Percentiles rank a stretch among this genome's conserved stretches.
Conservation (phyloP, 2,113 vertebrate genomes). For the Poeciliopsis turrubarensis region DNA sequence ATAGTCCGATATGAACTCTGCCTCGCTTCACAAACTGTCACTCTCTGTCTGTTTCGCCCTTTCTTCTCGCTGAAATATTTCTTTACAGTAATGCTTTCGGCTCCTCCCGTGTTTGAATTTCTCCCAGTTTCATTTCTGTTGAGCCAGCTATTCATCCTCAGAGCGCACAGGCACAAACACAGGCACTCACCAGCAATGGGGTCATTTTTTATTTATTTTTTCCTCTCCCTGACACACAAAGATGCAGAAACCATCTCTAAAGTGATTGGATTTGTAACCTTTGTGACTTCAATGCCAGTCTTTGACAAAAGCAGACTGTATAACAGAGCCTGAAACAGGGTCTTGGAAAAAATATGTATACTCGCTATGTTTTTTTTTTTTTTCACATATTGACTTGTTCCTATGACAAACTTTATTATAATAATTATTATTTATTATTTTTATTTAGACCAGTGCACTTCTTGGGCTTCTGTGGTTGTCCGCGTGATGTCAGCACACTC, state of each 20-base stretch:
- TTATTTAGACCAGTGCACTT: too few relatives aligned
- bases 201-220: slow-evolving; percentile 29
- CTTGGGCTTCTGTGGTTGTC: too few relatives aligned
- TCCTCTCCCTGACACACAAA: slow-evolving; percentile 15
- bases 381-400: too few relatives aligned
- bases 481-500: too few relatives aligned
- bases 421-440: too few relatives aligned
- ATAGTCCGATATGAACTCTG: slow-evolving; percentile 18
- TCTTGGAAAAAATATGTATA: too few relatives aligned
- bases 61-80: slow-evolving; percentile 6
- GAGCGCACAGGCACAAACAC: slow-evolving; percentile 5
- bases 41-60: slow-evolving; percentile 5
- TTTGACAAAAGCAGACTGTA: slow-evolving; percentile 53
- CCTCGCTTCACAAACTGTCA: slow-evolving; percentile 16
- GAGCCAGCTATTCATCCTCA: slow-evolving; percentile 49
- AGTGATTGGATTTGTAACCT: slow-evolving; percentile 76
- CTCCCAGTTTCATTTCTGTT: slow-evolving; percentile 47
- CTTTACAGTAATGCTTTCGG: slow-evolving; percentile 23
- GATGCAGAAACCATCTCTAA: slow-evolving; percentile 42
- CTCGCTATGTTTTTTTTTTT: too few relatives aligned
- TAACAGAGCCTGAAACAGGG: slow-evolving; percentile 1
- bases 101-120: slow-evolving; percentile 48
- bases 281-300: slow-evolving; percentile 58
- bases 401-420: too few relatives aligned
- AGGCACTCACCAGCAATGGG: background rate